Conservation (phyloP, 1,140 invertebrate species). For the Bursaphelenchus mucronatus region DNA sequence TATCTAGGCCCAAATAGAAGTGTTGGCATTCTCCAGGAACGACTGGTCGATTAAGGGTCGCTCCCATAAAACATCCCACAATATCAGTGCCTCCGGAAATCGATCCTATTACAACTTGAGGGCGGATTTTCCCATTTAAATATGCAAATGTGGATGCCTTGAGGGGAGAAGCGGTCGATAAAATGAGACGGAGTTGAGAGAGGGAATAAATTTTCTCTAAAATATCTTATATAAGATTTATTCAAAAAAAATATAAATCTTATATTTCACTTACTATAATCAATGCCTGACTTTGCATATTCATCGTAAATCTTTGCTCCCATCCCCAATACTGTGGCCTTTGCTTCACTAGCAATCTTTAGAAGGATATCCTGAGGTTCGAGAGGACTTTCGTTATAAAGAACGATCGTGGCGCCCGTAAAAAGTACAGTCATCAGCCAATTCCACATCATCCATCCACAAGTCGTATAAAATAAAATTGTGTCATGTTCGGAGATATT, state of each 20-base stretch:
- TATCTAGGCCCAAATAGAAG: slow-evolving; percentile 65
- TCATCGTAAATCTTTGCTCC: slow-evolving; percentile 67
- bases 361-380: slow-evolving; percentile 65
- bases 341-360: slow-evolving; percentile 66
- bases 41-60: slow-evolving; percentile 65
- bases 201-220: slow-evolving; percentile 59
- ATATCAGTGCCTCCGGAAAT: slow-evolving; percentile 69
- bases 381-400: slow-evolving; percentile 68
- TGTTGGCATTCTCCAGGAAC: slow-evolving; percentile 67
- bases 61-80: slow-evolving; percentile 67
- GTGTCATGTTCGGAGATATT: slow-evolving; percentile 64
- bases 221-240: not conserved
- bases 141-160: slow-evolving; percentile 66
- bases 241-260: not conserved
- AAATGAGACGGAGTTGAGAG: slow-evolving; percentile 63
- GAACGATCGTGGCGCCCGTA: slow-evolving; percentile 65
- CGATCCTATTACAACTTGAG: slow-evolving; percentile 66
- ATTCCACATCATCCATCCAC: slow-evolving; percentile 71
- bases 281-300: slow-evolving; percentile 55
- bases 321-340: slow-evolving; percentile 67
- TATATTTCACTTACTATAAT: slow-evolving; percentile 42
- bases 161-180: slow-evolving; percentile 68
- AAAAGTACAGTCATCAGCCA: slow-evolving; percentile 64
- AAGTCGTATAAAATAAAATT: slow-evolving; percentile 68
- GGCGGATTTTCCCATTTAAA: slow-evolving; percentile 66